A percentile compares a stretch with the other conserved stretches of the same genome.
Evolutionary conservation across 1,140 invertebrate genomes (phyloP).

Genomic region (Calephelis nemesis): DNA sequence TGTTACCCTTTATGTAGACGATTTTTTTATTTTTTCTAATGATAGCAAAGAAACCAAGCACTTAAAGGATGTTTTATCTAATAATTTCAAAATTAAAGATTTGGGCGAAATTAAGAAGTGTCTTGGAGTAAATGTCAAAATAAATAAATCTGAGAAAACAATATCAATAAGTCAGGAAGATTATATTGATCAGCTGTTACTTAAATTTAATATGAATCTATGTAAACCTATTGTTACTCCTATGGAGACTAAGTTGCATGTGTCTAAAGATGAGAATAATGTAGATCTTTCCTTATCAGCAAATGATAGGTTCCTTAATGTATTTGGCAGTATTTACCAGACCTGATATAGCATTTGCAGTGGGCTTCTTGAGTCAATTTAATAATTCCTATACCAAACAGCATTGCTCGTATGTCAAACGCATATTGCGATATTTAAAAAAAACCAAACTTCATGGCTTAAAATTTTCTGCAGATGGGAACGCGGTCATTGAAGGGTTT

Average conservation of each 20-base stretch:
- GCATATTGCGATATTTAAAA: conserved; percentile 19
- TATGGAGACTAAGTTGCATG: conserved; percentile 25
- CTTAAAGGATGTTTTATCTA: conserved; percentile 22
- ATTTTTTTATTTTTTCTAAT: conserved; percentile 13
- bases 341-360: conserved; percentile 18
- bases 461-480: not conserved
- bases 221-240: conserved; percentile 30
- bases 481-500: conserved; percentile 15
- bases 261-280: conserved; percentile 1
- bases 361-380: conserved; percentile 21
- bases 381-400: conserved; percentile 14
- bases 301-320: conserved; percentile 15
- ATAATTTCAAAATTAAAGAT: conserved; percentile 28
- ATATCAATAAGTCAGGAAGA: conserved; percentile 22
- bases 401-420: conserved; percentile 14
- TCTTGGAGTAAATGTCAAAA: conserved; percentile 25
- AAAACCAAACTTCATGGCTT: not conserved
- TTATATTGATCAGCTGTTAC: conserved; percentile 28
- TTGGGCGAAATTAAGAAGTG: conserved; percentile 28
- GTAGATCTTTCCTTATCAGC: conserved; percentile 16
- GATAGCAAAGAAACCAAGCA: conserved; percentile 2
- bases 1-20: not conserved
- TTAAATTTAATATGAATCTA: conserved; percentile 29
- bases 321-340: conserved; percentile 18
- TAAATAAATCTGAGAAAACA: conserved; percentile 25